phyloP scores from a whole-genome alignment of 2,797 vertebrate species.

The Pampus argenteus region DNA sequence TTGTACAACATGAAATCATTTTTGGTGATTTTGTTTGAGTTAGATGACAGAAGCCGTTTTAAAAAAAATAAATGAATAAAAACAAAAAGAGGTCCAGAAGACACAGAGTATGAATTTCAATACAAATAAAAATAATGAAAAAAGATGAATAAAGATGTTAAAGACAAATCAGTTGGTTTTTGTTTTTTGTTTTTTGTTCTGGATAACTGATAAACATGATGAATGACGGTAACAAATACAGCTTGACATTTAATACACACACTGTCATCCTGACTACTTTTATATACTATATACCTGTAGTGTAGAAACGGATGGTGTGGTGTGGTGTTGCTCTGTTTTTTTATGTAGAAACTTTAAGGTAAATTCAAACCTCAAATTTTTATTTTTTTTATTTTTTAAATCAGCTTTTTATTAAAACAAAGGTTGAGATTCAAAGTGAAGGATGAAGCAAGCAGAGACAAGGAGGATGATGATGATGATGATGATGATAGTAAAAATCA shows the following conservation, averaged over 20 bases:
- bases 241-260: too few species aligned
- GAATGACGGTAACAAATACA: too few species aligned
- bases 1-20: slow-evolving; percentile 80
- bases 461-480: neutral
- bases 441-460: neutral
- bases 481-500: neutral
- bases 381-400: neutral
- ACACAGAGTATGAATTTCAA: slow-evolving; percentile 84
- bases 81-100: slow-evolving; percentile 71
- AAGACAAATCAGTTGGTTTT: slow-evolving; percentile 68
- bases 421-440: neutral
- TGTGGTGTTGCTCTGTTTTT: too few species aligned
- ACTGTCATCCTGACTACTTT: neutral
- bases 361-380: too few species aligned
- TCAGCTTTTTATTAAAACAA: slow-evolving; percentile 32
- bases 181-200: slow-evolving; percentile 24
- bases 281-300: neutral
- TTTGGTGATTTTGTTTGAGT: slow-evolving; percentile 78
- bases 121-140: slow-evolving; percentile 84
- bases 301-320: too few species aligned
- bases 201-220: too few species aligned
- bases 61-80: slow-evolving; percentile 50
- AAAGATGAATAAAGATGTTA: slow-evolving; percentile 86
- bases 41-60: slow-evolving; percentile 70
- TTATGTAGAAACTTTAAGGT: too few species aligned